phyloP scores from a whole-genome alignment of 1,140 invertebrate species.

The Xylocopa sonorina region DNA sequence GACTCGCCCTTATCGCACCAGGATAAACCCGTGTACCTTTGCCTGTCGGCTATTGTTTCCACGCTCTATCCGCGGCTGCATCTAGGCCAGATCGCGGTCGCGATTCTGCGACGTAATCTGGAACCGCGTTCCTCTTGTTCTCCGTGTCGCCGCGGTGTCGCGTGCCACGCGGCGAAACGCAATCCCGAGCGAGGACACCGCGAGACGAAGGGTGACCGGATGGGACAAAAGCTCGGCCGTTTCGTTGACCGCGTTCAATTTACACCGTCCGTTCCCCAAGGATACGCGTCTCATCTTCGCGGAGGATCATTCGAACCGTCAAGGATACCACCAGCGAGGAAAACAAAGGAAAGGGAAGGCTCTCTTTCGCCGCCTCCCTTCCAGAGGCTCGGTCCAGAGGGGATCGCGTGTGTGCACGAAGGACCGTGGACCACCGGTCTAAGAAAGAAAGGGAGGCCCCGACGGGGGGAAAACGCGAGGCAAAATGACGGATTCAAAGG shows the following conservation, averaged over 20 bases:
- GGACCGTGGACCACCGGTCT: not conserved
- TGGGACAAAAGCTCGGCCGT: not conserved
- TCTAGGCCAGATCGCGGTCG: not conserved
- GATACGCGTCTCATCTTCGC: not conserved
- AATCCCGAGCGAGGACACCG: not conserved
- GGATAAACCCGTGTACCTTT: too few species aligned
- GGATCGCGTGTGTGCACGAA: slow-evolving; percentile 25
- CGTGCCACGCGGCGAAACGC: not conserved
- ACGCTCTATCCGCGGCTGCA: not conserved
- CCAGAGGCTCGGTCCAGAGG: slow-evolving; percentile 30
- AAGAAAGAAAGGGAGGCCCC: slow-evolving; percentile 18
- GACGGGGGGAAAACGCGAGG: slow-evolving; percentile 24
- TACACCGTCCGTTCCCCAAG: not conserved
- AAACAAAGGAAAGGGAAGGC: slow-evolving; percentile 51
- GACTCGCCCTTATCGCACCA: too few species aligned
- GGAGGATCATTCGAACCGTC: not conserved
- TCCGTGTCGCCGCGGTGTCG: not conserved
- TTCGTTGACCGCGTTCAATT: not conserved
- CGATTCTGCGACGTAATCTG: not conserved
- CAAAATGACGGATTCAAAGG: slow-evolving; percentile 11
- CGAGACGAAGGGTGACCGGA: too few species aligned
- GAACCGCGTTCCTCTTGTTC: not conserved
- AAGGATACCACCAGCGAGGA: not conserved
- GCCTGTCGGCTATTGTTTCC: not conserved
- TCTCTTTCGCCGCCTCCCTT: not conserved